Percentiles rank a stretch among this genome's conserved stretches.
Conservation (phyloP, 2,797 vertebrate species). For the Neosalanx taihuensis region DNA sequence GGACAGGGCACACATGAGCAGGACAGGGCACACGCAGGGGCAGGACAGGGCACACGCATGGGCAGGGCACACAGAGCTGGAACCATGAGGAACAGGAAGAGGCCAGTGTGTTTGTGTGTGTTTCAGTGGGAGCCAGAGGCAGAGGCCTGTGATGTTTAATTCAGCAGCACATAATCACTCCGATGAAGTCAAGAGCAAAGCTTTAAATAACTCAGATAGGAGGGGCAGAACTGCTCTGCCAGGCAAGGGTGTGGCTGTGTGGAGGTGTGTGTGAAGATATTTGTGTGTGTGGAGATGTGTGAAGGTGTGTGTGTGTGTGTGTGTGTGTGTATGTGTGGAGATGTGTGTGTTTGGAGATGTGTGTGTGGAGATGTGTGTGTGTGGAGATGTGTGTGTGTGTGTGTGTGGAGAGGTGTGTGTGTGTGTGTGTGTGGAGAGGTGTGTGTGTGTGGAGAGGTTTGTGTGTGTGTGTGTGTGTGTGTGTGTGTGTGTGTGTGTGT, state of each 20-base stretch:
- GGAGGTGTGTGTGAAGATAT: background rate
- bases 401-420: background rate
- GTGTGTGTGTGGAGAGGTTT: background rate
- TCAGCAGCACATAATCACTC: conserved; percentile 82
- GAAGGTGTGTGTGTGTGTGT: conserved; percentile 14
- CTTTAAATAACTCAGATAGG: conserved; percentile 83
- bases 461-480: background rate
- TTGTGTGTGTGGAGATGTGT: background rate
- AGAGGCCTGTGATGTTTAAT: conserved; percentile 84
- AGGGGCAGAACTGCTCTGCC: conserved; percentile 72
- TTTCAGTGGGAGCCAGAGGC: conserved; percentile 75
- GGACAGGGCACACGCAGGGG: background rate
- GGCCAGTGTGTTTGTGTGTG: conserved; percentile 65
- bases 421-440: too few species aligned
- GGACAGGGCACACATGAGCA: too few species aligned
- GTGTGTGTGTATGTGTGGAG: conserved; percentile 41
- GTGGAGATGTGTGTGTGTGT: conserved; percentile 49
- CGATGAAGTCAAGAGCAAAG: conserved; percentile 74
- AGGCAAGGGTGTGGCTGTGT: conserved; percentile 51
- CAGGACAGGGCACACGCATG: conserved; percentile 56
- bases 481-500: conserved; percentile 42
- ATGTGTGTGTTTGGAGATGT: conserved; percentile 34
- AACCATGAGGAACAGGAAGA: conserved; percentile 76
- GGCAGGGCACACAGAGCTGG: conserved; percentile 52
- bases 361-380: background rate